Base-by-base conservation (phyloP, 2,888 invertebrate species). In the Volucella inflata region DNA sequence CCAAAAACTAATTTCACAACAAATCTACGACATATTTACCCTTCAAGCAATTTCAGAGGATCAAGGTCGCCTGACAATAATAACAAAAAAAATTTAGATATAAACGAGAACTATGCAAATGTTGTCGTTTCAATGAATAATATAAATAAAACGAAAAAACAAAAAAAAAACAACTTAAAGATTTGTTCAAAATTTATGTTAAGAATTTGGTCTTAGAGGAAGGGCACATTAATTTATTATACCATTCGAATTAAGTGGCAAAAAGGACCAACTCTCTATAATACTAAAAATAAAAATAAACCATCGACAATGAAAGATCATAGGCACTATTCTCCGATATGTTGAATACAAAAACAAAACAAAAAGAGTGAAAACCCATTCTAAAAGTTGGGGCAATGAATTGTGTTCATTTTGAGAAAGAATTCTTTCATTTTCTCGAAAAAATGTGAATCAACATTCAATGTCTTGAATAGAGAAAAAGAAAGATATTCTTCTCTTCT, bases 21-120 rank as follows among this genome's bases (percentile, higher is more conserved):
- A 53, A 14, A 53, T 42, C 51, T 2, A 40, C n/a, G 42, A 68
- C 53, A 16, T 12, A 68, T 60, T 62, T 53, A 44, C 17, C 62
- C 51, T 62, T 62, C 36, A 46, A 53, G 2, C 2, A 42, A 21
- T 14, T 17, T 17, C 11, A 50, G n/a, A 12, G 38, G 40, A 17
- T 11, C 59, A 76, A 67, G 48, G 59, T 21, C 12, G 42, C 10
- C 44, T 46, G 12, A n/a, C 36, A 16, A 51, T 36, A 51, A 67
- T 30, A 68, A 76, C 50, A 68, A 30, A 30, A 44, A 67, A 76
- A n/a, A n/a, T n/a, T n/a, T n/a, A n/a, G n/a, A 51, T 76, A 76
- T 68, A 76, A 68, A 76, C 68, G 68, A 67, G 38, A 75, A 53
- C 62, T 42, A 53, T 44, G 21, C 16, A 16, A 11, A 50, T 21